Evolutionary conservation across 2,888 invertebrate genomes (phyloP).

Genomic region (Caradrina kadenii): DNA sequence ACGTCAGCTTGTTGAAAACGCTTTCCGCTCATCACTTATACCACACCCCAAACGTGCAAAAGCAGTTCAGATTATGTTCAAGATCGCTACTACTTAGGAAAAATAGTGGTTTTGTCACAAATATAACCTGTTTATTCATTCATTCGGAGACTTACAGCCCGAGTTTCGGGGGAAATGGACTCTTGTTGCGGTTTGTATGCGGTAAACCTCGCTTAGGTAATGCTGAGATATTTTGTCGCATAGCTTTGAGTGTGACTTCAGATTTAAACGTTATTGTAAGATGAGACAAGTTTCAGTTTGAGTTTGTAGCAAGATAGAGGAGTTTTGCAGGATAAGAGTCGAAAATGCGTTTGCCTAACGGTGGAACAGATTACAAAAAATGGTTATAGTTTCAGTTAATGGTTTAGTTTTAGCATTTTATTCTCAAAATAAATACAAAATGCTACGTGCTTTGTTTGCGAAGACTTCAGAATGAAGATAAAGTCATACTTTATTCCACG

Average conservation of each 20-base stretch:
- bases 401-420: too few relatives aligned
- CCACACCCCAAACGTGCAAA: conserved; percentile 33
- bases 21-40: neutral
- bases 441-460: too few relatives aligned
- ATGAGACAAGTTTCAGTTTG: neutral
- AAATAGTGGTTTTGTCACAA: conserved; percentile 57
- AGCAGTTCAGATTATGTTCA: conserved; percentile 61
- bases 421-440: too few relatives aligned
- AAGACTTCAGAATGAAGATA: too few relatives aligned
- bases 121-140: conserved; percentile 60
- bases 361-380: neutral
- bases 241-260: conserved; percentile 14
- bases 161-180: conserved; percentile 26
- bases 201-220: conserved; percentile 19
- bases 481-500: too few relatives aligned
- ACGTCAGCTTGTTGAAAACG: conserved; percentile 4
- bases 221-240: conserved; percentile 26
- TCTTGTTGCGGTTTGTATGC: conserved; percentile 29
- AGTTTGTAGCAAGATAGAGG: neutral
- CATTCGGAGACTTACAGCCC: conserved; percentile 35
- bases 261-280: conserved; percentile 24
- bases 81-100: conserved; percentile 56
- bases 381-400: too few relatives aligned
- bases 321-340: neutral
- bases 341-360: fast-evolving